These are phyloP conservation scores for Peromyscus attwateri DNA, from an alignment of 2,797 vertebrate species.

Conservation along the genomic window DNA sequence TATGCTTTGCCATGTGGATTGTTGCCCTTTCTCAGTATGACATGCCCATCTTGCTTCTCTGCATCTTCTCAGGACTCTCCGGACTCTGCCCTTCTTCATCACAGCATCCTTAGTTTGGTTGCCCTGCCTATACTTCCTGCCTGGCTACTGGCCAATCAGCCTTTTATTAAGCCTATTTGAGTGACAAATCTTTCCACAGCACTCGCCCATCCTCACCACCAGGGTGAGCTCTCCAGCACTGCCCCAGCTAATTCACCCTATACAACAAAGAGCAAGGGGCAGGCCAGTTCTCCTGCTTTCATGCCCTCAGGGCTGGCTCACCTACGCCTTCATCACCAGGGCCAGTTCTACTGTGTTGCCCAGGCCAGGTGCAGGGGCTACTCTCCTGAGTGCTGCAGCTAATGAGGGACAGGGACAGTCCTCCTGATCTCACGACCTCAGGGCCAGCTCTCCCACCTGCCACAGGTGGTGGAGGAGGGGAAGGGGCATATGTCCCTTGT, in stretches of 20 bases:
- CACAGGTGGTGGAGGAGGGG: neutral
- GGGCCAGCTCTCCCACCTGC: neutral
- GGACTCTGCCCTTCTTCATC: no score
- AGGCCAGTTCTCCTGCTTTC: neutral
- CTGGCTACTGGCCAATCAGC: no score
- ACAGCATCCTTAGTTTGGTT: no score
- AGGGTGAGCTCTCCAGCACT: neutral
- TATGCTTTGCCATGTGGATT: no score
- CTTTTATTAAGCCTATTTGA: no score
- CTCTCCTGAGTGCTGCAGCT: neutral
- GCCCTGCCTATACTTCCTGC: no score
- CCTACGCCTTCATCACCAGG: neutral
- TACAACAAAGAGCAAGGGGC: neutral
- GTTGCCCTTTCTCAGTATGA: no score
- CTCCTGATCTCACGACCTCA: neutral
- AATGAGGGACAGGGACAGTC: neutral
- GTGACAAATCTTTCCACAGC: no score
- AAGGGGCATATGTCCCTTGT: neutral
- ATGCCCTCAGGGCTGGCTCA: neutral
- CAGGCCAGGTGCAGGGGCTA: neutral
- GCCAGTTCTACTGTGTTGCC: neutral
- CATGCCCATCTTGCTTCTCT: no score
- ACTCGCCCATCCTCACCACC: neutral
- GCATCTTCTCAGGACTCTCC: no score
- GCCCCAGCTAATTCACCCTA: neutral